These are phyloP conservation scores for Oenanthe melanoleuca DNA, from an alignment of 2,113 vertebrate species.

Conservation along the genomic window DNA sequence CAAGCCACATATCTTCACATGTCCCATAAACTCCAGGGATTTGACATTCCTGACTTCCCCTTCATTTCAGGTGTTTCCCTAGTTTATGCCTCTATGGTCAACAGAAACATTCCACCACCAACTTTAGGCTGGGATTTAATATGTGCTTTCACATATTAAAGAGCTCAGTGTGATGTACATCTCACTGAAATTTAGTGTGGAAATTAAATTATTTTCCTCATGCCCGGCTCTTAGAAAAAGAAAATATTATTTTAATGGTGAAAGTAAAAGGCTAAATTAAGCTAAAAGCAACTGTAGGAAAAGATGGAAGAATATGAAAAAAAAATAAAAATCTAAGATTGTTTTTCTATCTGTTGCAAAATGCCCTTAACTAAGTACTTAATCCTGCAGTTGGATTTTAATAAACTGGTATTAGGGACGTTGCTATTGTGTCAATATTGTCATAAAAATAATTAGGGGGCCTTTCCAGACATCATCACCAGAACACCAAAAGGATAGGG, in stretches of 20 bases:
- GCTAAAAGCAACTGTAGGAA: not conserved
- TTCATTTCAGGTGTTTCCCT: not conserved
- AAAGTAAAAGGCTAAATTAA: not conserved
- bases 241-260: not conserved
- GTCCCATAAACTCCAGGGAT: not conserved
- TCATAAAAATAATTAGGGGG: constrained; percentile 18
- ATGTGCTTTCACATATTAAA: not conserved
- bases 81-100: not conserved
- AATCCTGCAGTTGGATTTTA: constrained; percentile 1
- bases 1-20: not conserved
- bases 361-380: constrained; percentile 6
- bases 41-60: not conserved
- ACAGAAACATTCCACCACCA: not conserved
- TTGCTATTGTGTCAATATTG: not conserved
- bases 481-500: not conserved
- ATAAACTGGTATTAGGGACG: not conserved
- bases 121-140: not conserved
- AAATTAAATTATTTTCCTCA: not conserved
- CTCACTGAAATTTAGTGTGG: not conserved
- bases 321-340: not conserved
- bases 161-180: not conserved
- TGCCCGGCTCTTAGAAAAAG: not conserved
- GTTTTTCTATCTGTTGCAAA: not conserved
- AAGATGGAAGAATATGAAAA: not conserved
- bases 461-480: not conserved